phyloP scores from a whole-genome alignment of 2,888 invertebrate genomes.

The Drosophila paramelanica region DNA sequence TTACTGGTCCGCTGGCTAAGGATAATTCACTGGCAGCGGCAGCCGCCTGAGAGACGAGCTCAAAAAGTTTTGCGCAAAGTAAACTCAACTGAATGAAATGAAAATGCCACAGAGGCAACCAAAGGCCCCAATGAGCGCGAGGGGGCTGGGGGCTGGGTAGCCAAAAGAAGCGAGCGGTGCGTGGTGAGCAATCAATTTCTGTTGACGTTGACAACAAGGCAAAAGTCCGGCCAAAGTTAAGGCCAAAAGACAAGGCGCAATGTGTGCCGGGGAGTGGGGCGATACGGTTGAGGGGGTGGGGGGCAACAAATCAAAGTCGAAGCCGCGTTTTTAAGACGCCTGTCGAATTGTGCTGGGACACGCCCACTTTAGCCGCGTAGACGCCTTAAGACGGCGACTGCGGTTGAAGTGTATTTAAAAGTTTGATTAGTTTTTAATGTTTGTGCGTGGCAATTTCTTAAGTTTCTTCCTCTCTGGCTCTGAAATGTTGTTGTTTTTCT shows the following conservation, averaged over 20 bases:
- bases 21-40: slow-evolving; percentile 74
- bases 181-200: slow-evolving; percentile 79
- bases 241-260: slow-evolving; percentile 53
- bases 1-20: slow-evolving; percentile 75
- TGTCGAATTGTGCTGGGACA: slow-evolving; percentile 68
- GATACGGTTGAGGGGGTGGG: neutral
- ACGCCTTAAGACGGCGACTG: slow-evolving; percentile 40
- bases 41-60: slow-evolving; percentile 59
- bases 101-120: slow-evolving; percentile 81
- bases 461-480: slow-evolving; percentile 15
- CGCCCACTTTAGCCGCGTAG: slow-evolving; percentile 28
- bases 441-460: slow-evolving; percentile 57
- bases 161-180: slow-evolving; percentile 30
- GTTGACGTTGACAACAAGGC: slow-evolving; percentile 80
- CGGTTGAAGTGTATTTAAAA: slow-evolving; percentile 82
- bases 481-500: slow-evolving; percentile 25
- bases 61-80: slow-evolving; percentile 75
- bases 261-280: neutral
- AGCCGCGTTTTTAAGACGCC: slow-evolving; percentile 71
- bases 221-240: slow-evolving; percentile 79
- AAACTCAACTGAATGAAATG: slow-evolving; percentile 80
- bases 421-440: slow-evolving; percentile 82
- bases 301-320: slow-evolving; percentile 78
- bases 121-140: slow-evolving; percentile 44
- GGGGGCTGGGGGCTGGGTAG: neutral